These are phyloP conservation scores for Epistrophe eligans DNA, from an alignment of 2,888 invertebrate species.

Conservation along the genomic window DNA sequence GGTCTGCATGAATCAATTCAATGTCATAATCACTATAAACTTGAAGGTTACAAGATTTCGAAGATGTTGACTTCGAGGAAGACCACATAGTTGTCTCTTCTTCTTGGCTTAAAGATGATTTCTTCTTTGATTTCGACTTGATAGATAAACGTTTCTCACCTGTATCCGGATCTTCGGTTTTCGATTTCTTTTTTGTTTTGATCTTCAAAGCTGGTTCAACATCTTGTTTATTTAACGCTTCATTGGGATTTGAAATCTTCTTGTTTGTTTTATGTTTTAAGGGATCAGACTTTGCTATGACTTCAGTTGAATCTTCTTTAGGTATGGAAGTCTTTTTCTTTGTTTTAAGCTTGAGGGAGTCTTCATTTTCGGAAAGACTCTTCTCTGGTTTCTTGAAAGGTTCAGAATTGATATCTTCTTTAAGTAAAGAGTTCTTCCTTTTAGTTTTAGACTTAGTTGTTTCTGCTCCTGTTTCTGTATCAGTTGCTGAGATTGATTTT, in stretches of 20 bases:
- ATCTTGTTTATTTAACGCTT: background rate
- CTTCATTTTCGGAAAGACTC: background rate
- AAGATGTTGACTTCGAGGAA: background rate
- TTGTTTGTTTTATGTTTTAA: slow-evolving; percentile 6
- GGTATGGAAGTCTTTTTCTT: background rate
- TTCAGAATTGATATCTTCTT: background rate
- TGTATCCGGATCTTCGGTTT: background rate
- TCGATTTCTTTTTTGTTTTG: slow-evolving; percentile 23
- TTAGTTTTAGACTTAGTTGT: slow-evolving; percentile 17
- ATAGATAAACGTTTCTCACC: slow-evolving; percentile 22
- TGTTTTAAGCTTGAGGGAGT: background rate
- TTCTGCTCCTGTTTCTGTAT: background rate
- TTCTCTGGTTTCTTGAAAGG: background rate
- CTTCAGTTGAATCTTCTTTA: slow-evolving; percentile 11
- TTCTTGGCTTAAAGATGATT: background rate
- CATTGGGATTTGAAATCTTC: background rate
- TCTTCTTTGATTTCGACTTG: slow-evolving; percentile 9
- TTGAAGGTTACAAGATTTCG: slow-evolving; percentile 1
- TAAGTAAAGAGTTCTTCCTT: background rate
- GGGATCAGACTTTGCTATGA: background rate
- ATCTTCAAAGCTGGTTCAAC: background rate
- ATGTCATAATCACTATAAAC: slow-evolving; percentile 46
- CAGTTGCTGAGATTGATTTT: background rate
- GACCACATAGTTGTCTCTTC: slow-evolving; percentile 34
- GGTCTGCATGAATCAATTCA: slow-evolving; percentile 42